Percentiles rank a stretch among this genome's conserved stretches.
These are phyloP conservation scores for Cebuella pygmaea DNA, from an alignment of 2,797 vertebrate genomes.

Conservation along the genomic window DNA sequence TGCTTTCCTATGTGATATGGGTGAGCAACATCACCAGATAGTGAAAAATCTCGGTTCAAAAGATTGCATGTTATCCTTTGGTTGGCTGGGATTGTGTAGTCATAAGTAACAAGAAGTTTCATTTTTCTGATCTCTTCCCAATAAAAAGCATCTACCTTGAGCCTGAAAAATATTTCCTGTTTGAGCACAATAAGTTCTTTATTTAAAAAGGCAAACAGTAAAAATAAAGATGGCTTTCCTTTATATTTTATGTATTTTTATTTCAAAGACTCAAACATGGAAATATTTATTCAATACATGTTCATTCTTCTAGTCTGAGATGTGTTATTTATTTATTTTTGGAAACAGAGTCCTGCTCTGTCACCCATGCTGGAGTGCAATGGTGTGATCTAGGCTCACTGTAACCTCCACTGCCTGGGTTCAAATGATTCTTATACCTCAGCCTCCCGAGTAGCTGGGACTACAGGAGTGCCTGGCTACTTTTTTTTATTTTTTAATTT, in stretches of 20 bases:
- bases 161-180: not conserved
- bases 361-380: not conserved
- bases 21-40: not conserved
- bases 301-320: not conserved
- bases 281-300: conserved; percentile 21
- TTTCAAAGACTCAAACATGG: not conserved
- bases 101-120: not conserved
- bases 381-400: not conserved
- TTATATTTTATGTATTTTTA: conserved; percentile 9
- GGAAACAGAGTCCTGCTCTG: not conserved
- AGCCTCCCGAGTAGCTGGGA: not conserved
- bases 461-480: not conserved
- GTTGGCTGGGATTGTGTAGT: not conserved
- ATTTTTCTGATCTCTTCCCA: not conserved
- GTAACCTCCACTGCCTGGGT: not conserved
- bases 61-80: not conserved
- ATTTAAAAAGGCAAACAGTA: conserved; percentile 14
- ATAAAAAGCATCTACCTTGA: not conserved
- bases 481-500: not conserved
- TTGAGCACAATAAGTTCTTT: not conserved
- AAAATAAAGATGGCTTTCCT: not conserved
- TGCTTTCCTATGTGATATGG: not conserved
- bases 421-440: not conserved
- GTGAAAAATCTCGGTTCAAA: not conserved
- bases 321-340: not conserved